Base-by-base conservation (phyloP, 2,797 vertebrate species). In the Tenualosa ilisha region DNA sequence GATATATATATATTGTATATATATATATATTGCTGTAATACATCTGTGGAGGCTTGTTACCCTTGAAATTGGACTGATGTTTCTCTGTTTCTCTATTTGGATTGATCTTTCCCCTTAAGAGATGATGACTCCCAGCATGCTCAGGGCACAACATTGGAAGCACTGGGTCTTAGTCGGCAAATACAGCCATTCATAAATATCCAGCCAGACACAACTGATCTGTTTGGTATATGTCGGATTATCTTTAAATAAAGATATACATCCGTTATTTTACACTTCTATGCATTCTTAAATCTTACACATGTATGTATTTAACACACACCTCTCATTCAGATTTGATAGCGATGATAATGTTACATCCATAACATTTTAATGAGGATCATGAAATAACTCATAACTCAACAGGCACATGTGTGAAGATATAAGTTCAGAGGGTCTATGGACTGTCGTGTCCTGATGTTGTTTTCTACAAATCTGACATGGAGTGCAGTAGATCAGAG, bases 171-270 rank as follows among this genome's bases (percentile, higher is more conserved):
- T 89, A 63, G 81, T 65, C 31, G 87, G 86, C 72, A 40, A 87
- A 84, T 59, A 82, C 24, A 26, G 54, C 84, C 88, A 90, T 94
- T 88, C 90, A 86, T 92, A 88, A 90, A 84, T 2, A 85, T 84
- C 82, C 90, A 92, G 72, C 6, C 72, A 79, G 72, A 79, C 17
- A 79, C 72, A 20, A 79, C 72, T 46, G 40, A 40, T 79, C 72
- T 46, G 72, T 79, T 79, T 7, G 72, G 46, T 79, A 79, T 46
- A 20, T 37, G 37, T 9, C 9, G 40, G 72, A 79, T 79, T 46
- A 79, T 79, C 40, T 22, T 13, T 37, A 20, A 79, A 7, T 46
- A 22, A 46, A 40, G 72, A 79, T 79, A 79, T 79, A 7, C 20
- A 56, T 72, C 50, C 8, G 8, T 51, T 9, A 51, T 51, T 51